Percentiles rank a stretch among this genome's conserved stretches.
Evolutionary conservation across 2,113 vertebrate genomes (phyloP).

Genomic region (Onychorhynchus coronatus): DNA sequence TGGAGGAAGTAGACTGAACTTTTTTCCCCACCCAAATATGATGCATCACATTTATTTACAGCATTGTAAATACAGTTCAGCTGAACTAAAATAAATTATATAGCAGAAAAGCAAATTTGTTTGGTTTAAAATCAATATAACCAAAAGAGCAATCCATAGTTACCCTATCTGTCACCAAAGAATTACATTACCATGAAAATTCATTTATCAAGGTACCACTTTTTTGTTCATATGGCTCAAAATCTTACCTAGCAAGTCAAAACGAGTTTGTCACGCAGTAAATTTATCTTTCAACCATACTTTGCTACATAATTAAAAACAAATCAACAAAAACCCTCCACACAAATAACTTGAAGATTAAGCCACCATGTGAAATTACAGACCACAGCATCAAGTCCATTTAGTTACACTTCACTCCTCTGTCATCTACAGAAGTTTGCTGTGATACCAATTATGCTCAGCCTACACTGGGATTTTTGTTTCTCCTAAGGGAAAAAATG

Average conservation of each 20-base stretch:
- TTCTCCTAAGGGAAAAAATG: not conserved
- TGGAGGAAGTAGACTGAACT: not conserved
- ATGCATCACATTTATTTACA: not conserved
- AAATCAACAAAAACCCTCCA: not conserved
- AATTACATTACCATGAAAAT: not conserved
- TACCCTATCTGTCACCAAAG: not conserved
- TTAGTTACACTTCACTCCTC: not conserved
- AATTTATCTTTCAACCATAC: not conserved
- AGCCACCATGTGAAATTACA: not conserved
- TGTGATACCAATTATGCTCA: constrained; percentile 41
- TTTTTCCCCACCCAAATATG: not conserved
- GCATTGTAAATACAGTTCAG: not conserved
- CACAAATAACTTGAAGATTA: not conserved
- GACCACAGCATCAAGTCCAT: not conserved
- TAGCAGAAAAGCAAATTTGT: not conserved
- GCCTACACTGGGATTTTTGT: constrained; percentile 72
- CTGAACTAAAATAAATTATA: not conserved
- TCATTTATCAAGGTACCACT: not conserved
- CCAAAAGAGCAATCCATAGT: not conserved
- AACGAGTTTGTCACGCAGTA: not conserved
- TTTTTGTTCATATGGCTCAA: not conserved
- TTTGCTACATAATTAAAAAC: not conserved
- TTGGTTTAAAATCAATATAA: not conserved
- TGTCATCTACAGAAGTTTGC: constrained; percentile 16
- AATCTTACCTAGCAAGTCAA: not conserved